Base-by-base conservation (phyloP, 2,888 invertebrate species). In the Busseola fusca region DNA sequence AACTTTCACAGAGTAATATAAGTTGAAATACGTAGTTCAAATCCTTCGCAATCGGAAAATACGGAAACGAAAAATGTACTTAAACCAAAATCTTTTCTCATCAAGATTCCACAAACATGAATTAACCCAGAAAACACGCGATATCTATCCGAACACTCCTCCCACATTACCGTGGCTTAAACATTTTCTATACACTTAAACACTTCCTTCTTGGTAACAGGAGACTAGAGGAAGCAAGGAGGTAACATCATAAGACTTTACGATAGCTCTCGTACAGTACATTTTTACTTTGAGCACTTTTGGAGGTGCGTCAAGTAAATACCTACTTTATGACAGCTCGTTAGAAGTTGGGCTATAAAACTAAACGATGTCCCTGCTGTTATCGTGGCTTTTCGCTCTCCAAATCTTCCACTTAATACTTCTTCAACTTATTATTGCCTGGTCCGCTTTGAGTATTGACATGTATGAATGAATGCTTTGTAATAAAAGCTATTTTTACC, bases 321-420 rank as follows among this genome's bases (percentile, higher is more conserved):
- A 93, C 89, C 87, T 89, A 92, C 89, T 95, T 95, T 94, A 95
- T 91, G 93, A 88, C 90, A 87, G 85, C 92, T 94, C 94, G 93
- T 95, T 94, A 94, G 90, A 94, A 95, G 91, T 95, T 94, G 65
- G 91, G 88, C 89, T 90, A 90, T 94, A 94, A 95, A 89, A 86
- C 89, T 91, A 91, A 94, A 93, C 91, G 94, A 92, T 91, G 90
- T 85, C 82, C 84, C 77, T 76, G 77, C 82, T 81, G 83, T 91
- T 93, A 93, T 93, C 92, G 90, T 82, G 83, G 89, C 91, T 90
- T 91, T 91, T 90, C 88, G 87, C 91, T 87, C 85, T 86, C 88
- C 87, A 91, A 93, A 94, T 93, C 93, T 92, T 87, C 84, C 85
- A 87, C 90, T 91, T 91, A 89, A 89, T 90, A 90, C 90, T 91